Conservation (phyloP, 1,140 invertebrate species). For the Galleria mellonella region DNA sequence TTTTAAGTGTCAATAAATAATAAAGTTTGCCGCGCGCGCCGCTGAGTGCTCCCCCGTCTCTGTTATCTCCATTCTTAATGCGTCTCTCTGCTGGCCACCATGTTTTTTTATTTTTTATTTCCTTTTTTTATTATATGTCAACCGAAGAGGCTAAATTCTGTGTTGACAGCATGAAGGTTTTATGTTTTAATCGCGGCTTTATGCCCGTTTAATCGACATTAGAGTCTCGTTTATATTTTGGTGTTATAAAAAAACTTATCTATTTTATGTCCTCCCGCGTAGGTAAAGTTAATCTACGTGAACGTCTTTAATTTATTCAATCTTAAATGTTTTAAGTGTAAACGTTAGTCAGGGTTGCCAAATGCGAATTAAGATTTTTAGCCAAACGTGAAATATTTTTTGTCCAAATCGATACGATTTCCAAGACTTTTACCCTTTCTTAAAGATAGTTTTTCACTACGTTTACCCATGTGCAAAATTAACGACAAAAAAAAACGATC, state of each 20-base stretch:
- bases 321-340: slow-evolving; percentile 14
- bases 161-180: slow-evolving; percentile 67
- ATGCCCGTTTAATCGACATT: slow-evolving; percentile 44
- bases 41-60: slow-evolving; percentile 67
- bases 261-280: slow-evolving; percentile 34
- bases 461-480: no score
- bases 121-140: slow-evolving; percentile 43
- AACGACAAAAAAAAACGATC: no score
- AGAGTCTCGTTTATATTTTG: slow-evolving; percentile 28
- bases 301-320: slow-evolving; percentile 24
- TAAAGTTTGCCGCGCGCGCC: slow-evolving; percentile 51
- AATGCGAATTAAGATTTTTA: no score
- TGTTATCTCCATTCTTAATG: slow-evolving; percentile 72
- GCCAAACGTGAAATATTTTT: no score
- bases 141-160: slow-evolving; percentile 53
- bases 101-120: slow-evolving; percentile 54
- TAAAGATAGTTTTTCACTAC: no score
- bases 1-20: slow-evolving; percentile 74
- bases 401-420: no score
- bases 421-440: no score
- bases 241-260: slow-evolving; percentile 27
- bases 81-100: slow-evolving; percentile 62
- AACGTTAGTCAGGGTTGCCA: neutral
- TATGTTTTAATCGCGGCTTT: slow-evolving; percentile 67
- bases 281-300: slow-evolving; percentile 16